Conservation (phyloP, 2,888 invertebrate species). For the Strigamia crassipes region DNA sequence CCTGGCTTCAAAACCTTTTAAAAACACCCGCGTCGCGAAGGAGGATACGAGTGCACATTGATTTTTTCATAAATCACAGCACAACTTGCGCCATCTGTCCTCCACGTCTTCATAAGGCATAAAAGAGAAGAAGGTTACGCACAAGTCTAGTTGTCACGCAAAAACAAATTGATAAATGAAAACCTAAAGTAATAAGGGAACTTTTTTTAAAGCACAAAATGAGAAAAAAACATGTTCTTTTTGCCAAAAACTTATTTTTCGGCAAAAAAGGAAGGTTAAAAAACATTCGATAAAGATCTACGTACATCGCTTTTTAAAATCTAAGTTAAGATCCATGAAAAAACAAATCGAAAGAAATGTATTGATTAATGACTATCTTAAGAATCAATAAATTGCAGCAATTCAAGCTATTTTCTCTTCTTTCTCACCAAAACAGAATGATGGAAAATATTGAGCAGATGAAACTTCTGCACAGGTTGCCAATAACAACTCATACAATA, state of each 20-base stretch:
- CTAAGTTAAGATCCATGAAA: not conserved
- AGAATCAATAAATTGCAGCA: slow-evolving; percentile 19
- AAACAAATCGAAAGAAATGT: not conserved
- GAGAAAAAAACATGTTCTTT: not conserved
- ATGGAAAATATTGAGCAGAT: slow-evolving; percentile 20
- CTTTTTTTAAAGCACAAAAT: not conserved
- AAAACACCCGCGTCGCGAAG: not conserved
- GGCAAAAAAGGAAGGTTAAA: not conserved
- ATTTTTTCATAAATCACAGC: slow-evolving; percentile 24
- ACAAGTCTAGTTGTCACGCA: slow-evolving; percentile 12
- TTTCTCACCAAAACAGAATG: not conserved
- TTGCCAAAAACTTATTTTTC: not conserved
- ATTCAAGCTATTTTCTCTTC: not conserved
- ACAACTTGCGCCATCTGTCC: slow-evolving; percentile 27
- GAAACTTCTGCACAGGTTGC: slow-evolving; percentile 17
- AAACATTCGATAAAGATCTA: not conserved
- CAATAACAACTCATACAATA: slow-evolving; percentile 11
- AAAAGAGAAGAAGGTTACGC: not conserved
- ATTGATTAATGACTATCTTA: not conserved
- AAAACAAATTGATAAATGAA: slow-evolving; percentile 11
- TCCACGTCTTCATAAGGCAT: slow-evolving; percentile 6
- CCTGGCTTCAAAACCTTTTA: slow-evolving; percentile 27
- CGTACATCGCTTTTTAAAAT: not conserved
- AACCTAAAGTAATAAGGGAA: not conserved
- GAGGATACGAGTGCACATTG: slow-evolving; percentile 10